Evolutionary conservation across 1,140 invertebrate species (phyloP).

Genomic region (Hermatobates lingyangjiaoensis): DNA sequence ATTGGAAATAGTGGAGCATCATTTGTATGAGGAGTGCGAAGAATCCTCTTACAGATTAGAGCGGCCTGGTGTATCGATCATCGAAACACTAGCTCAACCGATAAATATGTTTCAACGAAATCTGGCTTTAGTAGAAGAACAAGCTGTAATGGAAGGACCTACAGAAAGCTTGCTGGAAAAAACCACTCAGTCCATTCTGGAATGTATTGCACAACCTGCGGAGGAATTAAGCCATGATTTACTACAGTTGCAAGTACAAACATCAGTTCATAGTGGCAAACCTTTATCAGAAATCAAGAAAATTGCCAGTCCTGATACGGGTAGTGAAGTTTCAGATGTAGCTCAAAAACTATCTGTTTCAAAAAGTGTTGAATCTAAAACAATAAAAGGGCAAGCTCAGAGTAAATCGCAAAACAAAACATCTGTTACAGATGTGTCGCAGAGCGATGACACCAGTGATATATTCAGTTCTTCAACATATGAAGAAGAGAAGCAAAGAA

Average conservation of each 20-base stretch:
- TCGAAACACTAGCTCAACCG: slow-evolving; percentile 34
- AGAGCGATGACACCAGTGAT: not conserved
- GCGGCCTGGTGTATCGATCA: slow-evolving; percentile 18
- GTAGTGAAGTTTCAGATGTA: not conserved
- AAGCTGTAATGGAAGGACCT: slow-evolving; percentile 4
- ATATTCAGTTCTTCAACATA: not conserved
- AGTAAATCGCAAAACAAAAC: not conserved
- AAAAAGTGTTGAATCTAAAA: not conserved
- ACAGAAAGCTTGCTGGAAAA: slow-evolving; percentile 10
- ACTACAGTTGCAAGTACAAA: slow-evolving; percentile 2
- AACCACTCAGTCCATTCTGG: slow-evolving; percentile 16
- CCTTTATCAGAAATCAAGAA: not conserved
- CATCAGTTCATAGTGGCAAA: not conserved
- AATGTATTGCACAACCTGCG: slow-evolving; percentile 22
- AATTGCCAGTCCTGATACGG: not conserved
- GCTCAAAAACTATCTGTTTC: not conserved
- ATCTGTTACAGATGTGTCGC: not conserved
- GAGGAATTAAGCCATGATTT: slow-evolving; percentile 35
- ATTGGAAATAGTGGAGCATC: slow-evolving; percentile 26
- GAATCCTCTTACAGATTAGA: slow-evolving; percentile 12
- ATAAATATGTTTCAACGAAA: slow-evolving; percentile 17
- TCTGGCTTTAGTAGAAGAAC: slow-evolving; percentile 15
- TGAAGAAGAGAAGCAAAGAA: not conserved
- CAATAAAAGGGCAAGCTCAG: not conserved
- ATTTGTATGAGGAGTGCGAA: slow-evolving; percentile 17